phyloP scores from a whole-genome alignment of 2,888 invertebrate species.

The Leptopterna dolabrata region DNA sequence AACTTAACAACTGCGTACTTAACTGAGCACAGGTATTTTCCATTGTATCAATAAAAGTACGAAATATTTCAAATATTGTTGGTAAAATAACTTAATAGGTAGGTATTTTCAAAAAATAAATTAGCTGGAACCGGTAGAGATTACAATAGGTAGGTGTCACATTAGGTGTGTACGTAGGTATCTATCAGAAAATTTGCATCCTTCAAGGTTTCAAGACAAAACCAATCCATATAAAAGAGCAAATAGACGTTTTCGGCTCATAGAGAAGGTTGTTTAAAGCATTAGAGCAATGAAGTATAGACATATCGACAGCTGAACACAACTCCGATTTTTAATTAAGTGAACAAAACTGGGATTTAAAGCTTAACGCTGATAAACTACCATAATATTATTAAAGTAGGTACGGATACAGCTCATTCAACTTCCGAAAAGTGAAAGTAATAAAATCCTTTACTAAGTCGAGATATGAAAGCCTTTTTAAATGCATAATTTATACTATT shows the following conservation, averaged over 20 bases:
- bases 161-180: no score
- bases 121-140: not conserved
- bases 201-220: no score
- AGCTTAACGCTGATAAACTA: not conserved
- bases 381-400: not conserved
- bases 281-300: no score
- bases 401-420: not conserved
- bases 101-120: not conserved
- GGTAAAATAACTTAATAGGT: not conserved
- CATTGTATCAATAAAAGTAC: not conserved
- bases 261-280: no score
- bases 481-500: not conserved
- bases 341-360: no score
- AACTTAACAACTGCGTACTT: not conserved
- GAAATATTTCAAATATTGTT: not conserved
- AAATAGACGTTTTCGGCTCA: no score
- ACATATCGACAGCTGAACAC: no score
- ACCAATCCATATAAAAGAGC: no score
- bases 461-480: not conserved
- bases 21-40: not conserved
- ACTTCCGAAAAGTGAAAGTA: not conserved
- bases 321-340: no score
- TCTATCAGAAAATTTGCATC: no score
- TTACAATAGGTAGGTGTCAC: no score
- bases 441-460: not conserved